Evolutionary conservation across 2,797 vertebrate species (phyloP).

Genomic region (Dendrocincla fuliginosa): DNA sequence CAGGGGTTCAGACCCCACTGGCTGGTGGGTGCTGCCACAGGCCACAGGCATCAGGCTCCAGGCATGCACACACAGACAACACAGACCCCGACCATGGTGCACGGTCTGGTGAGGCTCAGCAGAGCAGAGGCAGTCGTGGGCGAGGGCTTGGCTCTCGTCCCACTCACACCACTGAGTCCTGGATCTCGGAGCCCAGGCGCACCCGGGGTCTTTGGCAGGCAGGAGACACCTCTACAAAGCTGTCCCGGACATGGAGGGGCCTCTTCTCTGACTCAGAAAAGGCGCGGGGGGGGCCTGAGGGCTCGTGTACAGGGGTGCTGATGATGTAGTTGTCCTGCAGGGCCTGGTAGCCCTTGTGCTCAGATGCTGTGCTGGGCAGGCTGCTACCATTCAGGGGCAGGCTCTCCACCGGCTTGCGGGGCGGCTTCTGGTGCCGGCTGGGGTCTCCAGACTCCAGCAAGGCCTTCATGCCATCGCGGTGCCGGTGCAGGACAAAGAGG

Average conservation of each 20-base stretch:
- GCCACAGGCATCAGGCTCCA: not conserved
- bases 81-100: not conserved
- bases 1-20: fast-evolving
- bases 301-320: slow-evolving; percentile 84
- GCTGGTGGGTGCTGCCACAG: not conserved
- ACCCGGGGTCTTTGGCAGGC: slow-evolving; percentile 91
- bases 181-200: slow-evolving; percentile 94
- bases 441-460: slow-evolving; percentile 89
- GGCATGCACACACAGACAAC: slow-evolving; percentile 46
- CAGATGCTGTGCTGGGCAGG: slow-evolving; percentile 74
- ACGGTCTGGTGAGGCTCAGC: not conserved
- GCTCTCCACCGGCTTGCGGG: slow-evolving; percentile 84
- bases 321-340: slow-evolving; percentile 90
- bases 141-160: not conserved
- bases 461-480: slow-evolving; percentile 87
- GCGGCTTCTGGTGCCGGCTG: slow-evolving; percentile 83
- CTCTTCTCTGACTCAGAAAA: slow-evolving; percentile 88
- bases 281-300: slow-evolving; percentile 77
- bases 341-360: slow-evolving; percentile 96
- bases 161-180: slow-evolving; percentile 93
- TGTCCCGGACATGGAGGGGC: slow-evolving; percentile 87
- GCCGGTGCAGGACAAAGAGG: slow-evolving; percentile 86
- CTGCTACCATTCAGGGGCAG: slow-evolving; percentile 87
- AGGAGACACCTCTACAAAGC: slow-evolving; percentile 88
- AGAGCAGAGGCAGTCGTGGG: not conserved